Evolutionary conservation across 2,113 vertebrate species (phyloP), one percentile per base, ranked within the genome.

Genomic region (Cyprinodon variegatus): DNA sequence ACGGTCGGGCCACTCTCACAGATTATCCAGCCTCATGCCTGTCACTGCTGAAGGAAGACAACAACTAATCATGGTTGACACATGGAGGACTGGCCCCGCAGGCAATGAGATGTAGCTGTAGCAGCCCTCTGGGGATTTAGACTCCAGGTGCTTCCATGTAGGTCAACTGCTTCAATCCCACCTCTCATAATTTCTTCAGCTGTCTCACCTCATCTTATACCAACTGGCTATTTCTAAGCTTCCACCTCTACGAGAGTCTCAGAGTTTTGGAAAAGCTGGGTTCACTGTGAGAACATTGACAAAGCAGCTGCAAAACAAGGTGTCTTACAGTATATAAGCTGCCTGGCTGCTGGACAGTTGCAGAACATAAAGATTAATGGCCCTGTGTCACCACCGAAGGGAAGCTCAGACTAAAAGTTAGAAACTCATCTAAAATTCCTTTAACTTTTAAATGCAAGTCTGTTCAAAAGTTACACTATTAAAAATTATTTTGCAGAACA

Each of bases 101-200:
- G 85, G 84, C 86, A 36, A 59, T 41, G 22, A 82, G 65, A 73
- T 86, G 68, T 61, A 77, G 82, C 82, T 66, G 76, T 84, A 68
- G 73, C 41, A 14, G 40, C 63, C 65, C 86, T 74, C 65, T 64
- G 69, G 83, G 74, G 83, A 36, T 77, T 75, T 67, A 46, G 61
- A 78, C 70, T 87, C 78, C 86, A 81, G 85, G 76, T 84, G 76
- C 57, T 40, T 61, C 46, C 8, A 60, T 36, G 50, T 40, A 64
- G 38, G 10, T 48, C 45, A 20, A 37, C 14, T 57, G 20, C 50
- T 17, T 68, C 59, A 36, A 43, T n/a, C 40, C 20, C 15, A 2
- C 22, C 29, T 0, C 0, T 2, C 50, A 53, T 20, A 53, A 53
- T 17, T 53, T 53, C 15, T 53, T 53, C 50, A 15, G 11, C 62